These are phyloP conservation scores for Drosophila tsacasi DNA, from an alignment of 1,140 invertebrate species.

Conservation along the genomic window DNA sequence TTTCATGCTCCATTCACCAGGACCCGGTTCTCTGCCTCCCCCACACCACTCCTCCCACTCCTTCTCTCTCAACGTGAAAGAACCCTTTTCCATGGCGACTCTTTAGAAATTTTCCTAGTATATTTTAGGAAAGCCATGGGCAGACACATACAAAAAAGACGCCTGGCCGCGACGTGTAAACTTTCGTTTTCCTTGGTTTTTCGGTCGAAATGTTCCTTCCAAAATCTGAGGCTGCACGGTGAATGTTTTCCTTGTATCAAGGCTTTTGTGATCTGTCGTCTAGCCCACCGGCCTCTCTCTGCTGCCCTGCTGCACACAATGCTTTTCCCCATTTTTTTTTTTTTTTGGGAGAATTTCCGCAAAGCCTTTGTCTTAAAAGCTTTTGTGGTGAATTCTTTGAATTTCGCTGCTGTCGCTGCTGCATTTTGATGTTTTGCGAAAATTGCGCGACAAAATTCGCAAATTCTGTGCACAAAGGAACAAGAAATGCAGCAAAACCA, in stretches of 20 bases:
- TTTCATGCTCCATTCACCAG: slow-evolving; percentile 57
- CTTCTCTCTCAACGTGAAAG: not conserved
- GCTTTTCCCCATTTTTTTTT: slow-evolving; percentile 25
- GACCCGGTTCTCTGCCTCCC: not conserved
- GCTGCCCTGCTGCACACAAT: slow-evolving; percentile 2
- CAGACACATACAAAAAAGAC: slow-evolving; percentile 22
- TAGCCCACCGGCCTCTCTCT: slow-evolving; percentile 12
- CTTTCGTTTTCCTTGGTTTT: slow-evolving; percentile 54
- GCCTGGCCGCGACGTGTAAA: slow-evolving; percentile 54
- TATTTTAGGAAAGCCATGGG: slow-evolving; percentile 40
- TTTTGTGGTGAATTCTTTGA: slow-evolving; percentile 69
- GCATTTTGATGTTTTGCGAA: slow-evolving; percentile 74
- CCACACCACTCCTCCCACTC: not conserved
- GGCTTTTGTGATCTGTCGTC: slow-evolving; percentile 54
- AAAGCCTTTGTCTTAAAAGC: slow-evolving; percentile 30
- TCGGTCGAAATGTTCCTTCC: not conserved
- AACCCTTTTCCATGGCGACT: slow-evolving; percentile 41
- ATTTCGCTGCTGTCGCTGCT: slow-evolving; percentile 55
- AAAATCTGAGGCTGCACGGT: slow-evolving; percentile 16
- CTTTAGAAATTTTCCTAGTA: slow-evolving; percentile 66
- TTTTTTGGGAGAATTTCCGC: slow-evolving; percentile 35
- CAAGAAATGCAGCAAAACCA: slow-evolving; percentile 44
- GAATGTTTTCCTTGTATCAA: slow-evolving; percentile 40
- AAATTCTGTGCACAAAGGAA: slow-evolving; percentile 68
- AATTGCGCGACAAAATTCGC: slow-evolving; percentile 70